Conservation (phyloP, 2,113 vertebrate genomes). For the Uropsilus gracilis region DNA sequence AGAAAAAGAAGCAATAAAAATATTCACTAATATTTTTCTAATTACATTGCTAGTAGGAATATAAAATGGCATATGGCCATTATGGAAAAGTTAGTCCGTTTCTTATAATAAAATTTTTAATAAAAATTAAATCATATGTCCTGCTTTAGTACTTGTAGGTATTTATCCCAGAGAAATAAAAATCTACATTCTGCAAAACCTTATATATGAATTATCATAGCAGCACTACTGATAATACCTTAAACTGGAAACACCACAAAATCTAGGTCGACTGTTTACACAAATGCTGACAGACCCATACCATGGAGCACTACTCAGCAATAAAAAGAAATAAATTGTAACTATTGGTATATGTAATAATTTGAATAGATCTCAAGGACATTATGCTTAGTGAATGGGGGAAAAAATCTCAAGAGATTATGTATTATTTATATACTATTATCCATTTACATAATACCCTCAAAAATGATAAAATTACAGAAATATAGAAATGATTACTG, state of each 20-base stretch:
- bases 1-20: not conserved
- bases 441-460: not conserved
- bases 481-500: not conserved
- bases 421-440: too few species aligned
- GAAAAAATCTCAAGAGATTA: not conserved
- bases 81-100: not conserved
- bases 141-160: not conserved
- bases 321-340: not conserved
- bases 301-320: not conserved
- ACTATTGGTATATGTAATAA: not conserved
- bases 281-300: not conserved
- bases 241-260: not conserved
- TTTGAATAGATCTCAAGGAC: too few species aligned
- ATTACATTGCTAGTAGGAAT: too few species aligned
- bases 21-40: not conserved
- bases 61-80: not conserved
- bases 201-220: not conserved
- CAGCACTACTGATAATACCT: not conserved
- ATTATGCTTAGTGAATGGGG: not conserved
- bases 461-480: not conserved
- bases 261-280: not conserved
- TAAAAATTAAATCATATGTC: not conserved
- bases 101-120: not conserved
- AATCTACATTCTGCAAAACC: not conserved
- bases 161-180: too few species aligned